phyloP scores from a whole-genome alignment of 2,888 invertebrate genomes.

The Cephus sareptanus region DNA sequence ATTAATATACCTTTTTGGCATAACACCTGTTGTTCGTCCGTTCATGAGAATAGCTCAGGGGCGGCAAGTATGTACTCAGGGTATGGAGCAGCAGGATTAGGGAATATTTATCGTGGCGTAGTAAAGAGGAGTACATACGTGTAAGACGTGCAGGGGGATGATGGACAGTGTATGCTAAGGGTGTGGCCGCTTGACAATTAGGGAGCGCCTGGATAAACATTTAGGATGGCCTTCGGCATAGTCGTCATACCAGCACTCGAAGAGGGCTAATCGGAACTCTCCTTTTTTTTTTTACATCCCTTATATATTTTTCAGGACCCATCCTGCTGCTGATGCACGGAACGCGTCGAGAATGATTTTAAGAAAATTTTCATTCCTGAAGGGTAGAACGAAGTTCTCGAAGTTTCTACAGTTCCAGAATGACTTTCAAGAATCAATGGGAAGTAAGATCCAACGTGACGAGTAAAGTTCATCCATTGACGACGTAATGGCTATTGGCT shows the following conservation, averaged over 20 bases:
- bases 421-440: background rate
- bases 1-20: background rate
- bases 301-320: background rate
- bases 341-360: background rate
- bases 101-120: constrained; percentile 19
- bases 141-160: constrained; percentile 24
- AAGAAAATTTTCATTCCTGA: background rate
- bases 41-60: background rate
- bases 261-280: background rate
- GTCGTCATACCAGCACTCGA: background rate
- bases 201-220: constrained; percentile 60
- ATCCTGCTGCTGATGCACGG: background rate
- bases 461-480: background rate
- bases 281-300: background rate
- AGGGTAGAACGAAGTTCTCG: too few relatives aligned
- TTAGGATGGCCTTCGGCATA: constrained; percentile 19
- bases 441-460: background rate
- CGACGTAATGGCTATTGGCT: background rate
- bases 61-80: background rate
- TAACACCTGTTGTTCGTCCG: background rate
- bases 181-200: constrained; percentile 60
- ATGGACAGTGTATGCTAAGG: constrained; percentile 51
- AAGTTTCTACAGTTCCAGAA: background rate
- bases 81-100: constrained; percentile 1
- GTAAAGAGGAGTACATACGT: constrained; percentile 6